Percentiles rank a stretch among this genome's conserved stretches.
These are phyloP conservation scores for Neotragus moschatus DNA, from an alignment of 2,113 vertebrate genomes.

Conservation along the genomic window DNA sequence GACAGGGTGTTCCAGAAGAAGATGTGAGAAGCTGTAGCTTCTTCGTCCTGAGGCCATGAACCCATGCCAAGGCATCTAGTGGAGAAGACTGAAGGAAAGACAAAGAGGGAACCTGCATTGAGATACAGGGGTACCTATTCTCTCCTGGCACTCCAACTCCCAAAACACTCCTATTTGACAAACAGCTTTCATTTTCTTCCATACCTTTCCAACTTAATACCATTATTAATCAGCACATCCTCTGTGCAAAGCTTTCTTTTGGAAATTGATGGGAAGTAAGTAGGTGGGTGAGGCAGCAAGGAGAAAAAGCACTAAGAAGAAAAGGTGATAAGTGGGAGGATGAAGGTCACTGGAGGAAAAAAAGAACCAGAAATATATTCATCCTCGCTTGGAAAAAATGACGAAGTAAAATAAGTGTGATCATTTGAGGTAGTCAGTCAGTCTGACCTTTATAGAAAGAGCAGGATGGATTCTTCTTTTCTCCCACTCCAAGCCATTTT, in stretches of 20 bases:
- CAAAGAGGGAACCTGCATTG: fast-evolving
- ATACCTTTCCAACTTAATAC: neutral
- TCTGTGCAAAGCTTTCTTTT: neutral
- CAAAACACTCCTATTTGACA: neutral
- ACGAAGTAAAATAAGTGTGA: constrained; percentile 52
- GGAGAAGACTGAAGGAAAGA: neutral
- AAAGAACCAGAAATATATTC: constrained; percentile 40
- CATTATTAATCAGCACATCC: neutral
- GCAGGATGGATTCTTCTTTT: constrained; percentile 31
- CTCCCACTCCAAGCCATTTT: constrained; percentile 42
- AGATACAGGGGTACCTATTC: neutral
- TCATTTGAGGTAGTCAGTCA: constrained; percentile 47
- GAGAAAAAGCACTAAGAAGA: constrained; percentile 8
- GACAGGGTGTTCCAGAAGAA: neutral
- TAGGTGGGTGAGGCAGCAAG: neutral
- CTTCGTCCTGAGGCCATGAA: neutral
- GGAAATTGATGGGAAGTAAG: neutral
- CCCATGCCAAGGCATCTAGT: neutral
- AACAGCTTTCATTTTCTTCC: neutral
- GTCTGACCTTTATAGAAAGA: constrained; percentile 53
- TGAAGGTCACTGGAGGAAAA: neutral
- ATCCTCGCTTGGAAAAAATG: constrained; percentile 31
- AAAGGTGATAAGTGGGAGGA: neutral
- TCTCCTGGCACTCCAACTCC: fast-evolving
- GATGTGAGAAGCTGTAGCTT: neutral